These are phyloP conservation scores for Catagonus wagneri DNA, from an alignment of 2,113 vertebrate species.

Conservation along the genomic window DNA sequence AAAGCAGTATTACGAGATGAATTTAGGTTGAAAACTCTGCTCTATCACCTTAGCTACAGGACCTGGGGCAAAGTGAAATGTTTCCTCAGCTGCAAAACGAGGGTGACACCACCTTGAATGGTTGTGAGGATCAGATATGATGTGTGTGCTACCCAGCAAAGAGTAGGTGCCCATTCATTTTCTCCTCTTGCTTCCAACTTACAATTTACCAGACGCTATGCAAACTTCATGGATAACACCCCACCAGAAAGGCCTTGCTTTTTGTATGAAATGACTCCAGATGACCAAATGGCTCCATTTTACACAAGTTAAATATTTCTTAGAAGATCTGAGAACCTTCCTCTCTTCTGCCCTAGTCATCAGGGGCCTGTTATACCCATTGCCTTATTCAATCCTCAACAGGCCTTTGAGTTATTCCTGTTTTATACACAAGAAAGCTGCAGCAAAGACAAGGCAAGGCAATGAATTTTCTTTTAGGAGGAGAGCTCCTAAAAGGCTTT, in stretches of 20 bases:
- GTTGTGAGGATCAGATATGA: not conserved
- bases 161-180: not conserved
- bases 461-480: not conserved
- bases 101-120: not conserved
- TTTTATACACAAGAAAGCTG: not conserved
- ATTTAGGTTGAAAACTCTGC: not conserved
- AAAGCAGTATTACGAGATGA: not conserved
- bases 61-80: not conserved
- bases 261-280: not conserved
- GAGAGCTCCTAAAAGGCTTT: not conserved
- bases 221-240: not conserved
- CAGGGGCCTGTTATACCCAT: not conserved
- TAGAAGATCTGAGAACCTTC: slow-evolving; percentile 8
- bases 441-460: not conserved
- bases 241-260: not conserved
- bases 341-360: not conserved
- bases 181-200: not conserved
- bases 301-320: not conserved
- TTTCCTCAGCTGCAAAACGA: not conserved
- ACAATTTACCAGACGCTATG: not conserved
- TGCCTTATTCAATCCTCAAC: not conserved
- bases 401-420: not conserved
- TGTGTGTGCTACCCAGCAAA: not conserved
- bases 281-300: not conserved
- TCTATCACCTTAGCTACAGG: not conserved